Conservation (phyloP, 1,140 invertebrate species). For the Ips typographus region DNA sequence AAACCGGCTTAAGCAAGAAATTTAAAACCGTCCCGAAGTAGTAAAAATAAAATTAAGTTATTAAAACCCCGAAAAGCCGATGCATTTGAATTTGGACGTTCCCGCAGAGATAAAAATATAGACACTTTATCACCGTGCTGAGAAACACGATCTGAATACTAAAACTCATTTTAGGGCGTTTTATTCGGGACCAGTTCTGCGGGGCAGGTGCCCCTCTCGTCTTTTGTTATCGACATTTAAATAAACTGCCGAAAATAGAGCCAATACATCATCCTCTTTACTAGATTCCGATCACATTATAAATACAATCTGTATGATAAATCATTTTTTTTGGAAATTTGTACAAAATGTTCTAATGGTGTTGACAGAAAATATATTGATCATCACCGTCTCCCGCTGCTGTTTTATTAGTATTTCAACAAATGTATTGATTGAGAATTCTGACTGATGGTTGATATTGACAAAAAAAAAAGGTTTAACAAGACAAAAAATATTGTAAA, state of each 20-base stretch:
- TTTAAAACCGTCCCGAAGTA: background rate
- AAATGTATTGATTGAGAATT: too few relatives aligned
- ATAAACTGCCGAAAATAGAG: constrained; percentile 1
- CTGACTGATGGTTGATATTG: too few relatives aligned
- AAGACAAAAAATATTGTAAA: too few relatives aligned
- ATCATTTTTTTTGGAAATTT: too few relatives aligned
- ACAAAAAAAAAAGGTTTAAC: too few relatives aligned
- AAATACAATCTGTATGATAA: too few relatives aligned
- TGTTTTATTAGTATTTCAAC: too few relatives aligned
- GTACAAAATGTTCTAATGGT: too few relatives aligned
- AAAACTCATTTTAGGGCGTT: constrained; percentile 1
- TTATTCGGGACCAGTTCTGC: background rate
- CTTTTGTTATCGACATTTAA: constrained; percentile 12
- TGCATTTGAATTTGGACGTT: constrained; percentile 1
- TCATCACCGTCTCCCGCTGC: too few relatives aligned
- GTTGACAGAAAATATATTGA: too few relatives aligned
- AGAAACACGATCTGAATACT: constrained; percentile 8
- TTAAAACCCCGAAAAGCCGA: constrained; percentile 1
- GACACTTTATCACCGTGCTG: background rate
- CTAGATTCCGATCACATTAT: too few relatives aligned
- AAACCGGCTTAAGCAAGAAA: background rate
- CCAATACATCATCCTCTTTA: background rate
- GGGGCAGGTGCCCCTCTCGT: background rate
- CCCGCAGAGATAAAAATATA: constrained; percentile 12
- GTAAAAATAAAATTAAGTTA: constrained; percentile 7